These are phyloP conservation scores for Theristicus caerulescens DNA, from an alignment of 2,113 vertebrate genomes.

Conservation along the genomic window DNA sequence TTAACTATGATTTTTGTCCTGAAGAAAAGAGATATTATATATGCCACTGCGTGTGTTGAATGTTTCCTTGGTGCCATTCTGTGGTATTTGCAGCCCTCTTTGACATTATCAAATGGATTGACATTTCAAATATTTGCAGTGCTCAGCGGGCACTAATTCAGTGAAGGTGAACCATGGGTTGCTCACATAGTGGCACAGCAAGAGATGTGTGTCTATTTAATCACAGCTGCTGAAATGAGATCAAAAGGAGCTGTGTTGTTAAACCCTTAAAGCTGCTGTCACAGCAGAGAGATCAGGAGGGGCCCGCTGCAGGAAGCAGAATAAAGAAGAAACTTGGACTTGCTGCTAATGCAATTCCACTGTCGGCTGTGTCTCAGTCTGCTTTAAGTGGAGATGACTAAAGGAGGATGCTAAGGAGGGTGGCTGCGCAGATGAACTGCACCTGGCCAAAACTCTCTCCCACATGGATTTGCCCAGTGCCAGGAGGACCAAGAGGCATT, in stretches of 20 bases:
- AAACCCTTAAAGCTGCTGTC: constrained; percentile 74
- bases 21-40: constrained; percentile 73
- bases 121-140: constrained; percentile 94
- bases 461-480: neutral
- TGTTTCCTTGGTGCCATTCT: constrained; percentile 76
- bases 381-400: neutral
- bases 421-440: neutral
- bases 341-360: neutral
- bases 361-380: neutral
- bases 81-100: constrained; percentile 79
- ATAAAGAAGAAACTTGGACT: neutral
- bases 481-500: neutral
- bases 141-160: constrained; percentile 85
- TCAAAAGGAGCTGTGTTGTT: constrained; percentile 77
- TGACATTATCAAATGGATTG: constrained; percentile 93
- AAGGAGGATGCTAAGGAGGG: neutral
- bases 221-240: constrained; percentile 80
- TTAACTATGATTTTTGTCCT: constrained; percentile 61
- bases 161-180: constrained; percentile 78
- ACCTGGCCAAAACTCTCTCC: neutral
- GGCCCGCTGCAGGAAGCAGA: constrained; percentile 8
- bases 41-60: constrained; percentile 60
- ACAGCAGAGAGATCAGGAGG: constrained; percentile 50
- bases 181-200: constrained; percentile 73
- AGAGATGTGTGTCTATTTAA: constrained; percentile 86